Evolutionary conservation across 2,888 invertebrate genomes (phyloP), one percentile per base, ranked within the genome.

Genomic region (Pseudococcus longispinus): DNA sequence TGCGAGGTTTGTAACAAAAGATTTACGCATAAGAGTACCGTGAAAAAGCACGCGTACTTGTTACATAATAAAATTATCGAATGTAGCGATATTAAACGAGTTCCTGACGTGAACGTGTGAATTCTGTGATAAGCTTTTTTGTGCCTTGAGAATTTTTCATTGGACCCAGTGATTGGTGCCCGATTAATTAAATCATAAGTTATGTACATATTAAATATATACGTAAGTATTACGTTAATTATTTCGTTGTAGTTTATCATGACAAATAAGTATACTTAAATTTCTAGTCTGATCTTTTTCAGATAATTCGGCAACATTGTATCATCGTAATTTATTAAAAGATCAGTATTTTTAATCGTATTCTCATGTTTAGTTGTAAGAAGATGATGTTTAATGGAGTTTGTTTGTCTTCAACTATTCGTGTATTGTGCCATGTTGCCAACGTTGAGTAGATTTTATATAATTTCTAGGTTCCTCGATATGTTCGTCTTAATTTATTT

Each of bases 11-110:
- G 90, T 89, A 89, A 89, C 88, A 90, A 91, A 74, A 90, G 89
- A 88, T 91, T 91, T 89, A 90, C 90, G 89, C 88, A 90, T 42
- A 89, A 89, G 2, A 90, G 90, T 44, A 89, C 89, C 15, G 88
- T 90, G 18, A 89, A 88, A 44, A 85, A 88, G 60, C 89, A 88
- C 87, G 51, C 87, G 55, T 84, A 87, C 51, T 83, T 87, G 82
- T 60, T 87, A 23, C 85, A 89, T 77, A 87, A 87, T 15, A 82
- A 85, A 51, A 84, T 87, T 51, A 83, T 86, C 70, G 85, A 85
- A 82, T 85, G 85, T 20, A 82, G 87, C 70, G 83, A 87, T 83
- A 87, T 87, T 3, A 83, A 83, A 46, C 65, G 87, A 74, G 70
- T 87, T 55, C 70, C 83, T 70, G 74, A 83, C 8, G 42, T 77